A percentile compares a stretch with the other conserved stretches of the same genome.
These are phyloP conservation scores for Dynastes hyllus DNA, from an alignment of 2,888 invertebrate genomes.

Conservation along the genomic window DNA sequence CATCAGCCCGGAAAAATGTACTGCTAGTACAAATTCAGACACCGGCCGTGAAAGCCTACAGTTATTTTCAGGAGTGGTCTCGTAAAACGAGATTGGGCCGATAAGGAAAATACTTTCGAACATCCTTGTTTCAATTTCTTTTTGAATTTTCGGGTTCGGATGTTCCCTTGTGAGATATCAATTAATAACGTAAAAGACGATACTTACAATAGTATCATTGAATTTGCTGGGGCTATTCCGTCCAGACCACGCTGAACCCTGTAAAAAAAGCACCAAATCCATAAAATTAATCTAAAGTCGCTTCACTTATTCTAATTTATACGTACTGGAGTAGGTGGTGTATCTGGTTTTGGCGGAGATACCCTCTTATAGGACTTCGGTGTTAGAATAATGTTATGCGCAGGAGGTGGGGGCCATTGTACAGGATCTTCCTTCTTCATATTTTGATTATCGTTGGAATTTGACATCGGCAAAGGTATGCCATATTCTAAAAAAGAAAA, in stretches of 20 bases:
- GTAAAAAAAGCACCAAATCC: slow-evolving; percentile 42
- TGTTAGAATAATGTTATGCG: slow-evolving; percentile 54
- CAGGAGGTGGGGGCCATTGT: slow-evolving; percentile 62
- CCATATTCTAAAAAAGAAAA: slow-evolving; percentile 62
- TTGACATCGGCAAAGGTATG: slow-evolving; percentile 61
- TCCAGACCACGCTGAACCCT: slow-evolving; percentile 58
- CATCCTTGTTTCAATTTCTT: too few species aligned
- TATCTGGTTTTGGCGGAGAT: slow-evolving; percentile 71
- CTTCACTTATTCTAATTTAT: neutral
- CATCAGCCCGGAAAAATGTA: too few species aligned
- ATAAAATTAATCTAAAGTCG: neutral
- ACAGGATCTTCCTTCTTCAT: slow-evolving; percentile 47
- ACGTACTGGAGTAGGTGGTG: slow-evolving; percentile 70
- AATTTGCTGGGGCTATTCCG: slow-evolving; percentile 56
- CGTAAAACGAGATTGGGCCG: too few species aligned
- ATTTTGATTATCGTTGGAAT: slow-evolving; percentile 30
- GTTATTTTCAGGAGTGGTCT: too few species aligned
- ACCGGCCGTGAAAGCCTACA: too few species aligned
- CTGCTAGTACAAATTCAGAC: too few species aligned
- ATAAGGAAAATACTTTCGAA: too few species aligned
- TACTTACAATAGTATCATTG: slow-evolving; percentile 53
- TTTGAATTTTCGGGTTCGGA: too few species aligned
- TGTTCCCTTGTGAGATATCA: too few species aligned
- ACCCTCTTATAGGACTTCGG: slow-evolving; percentile 53
- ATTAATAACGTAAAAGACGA: neutral